Evolutionary conservation across 2,888 invertebrate genomes (phyloP).

Genomic region (Drosophila ezoana): DNA sequence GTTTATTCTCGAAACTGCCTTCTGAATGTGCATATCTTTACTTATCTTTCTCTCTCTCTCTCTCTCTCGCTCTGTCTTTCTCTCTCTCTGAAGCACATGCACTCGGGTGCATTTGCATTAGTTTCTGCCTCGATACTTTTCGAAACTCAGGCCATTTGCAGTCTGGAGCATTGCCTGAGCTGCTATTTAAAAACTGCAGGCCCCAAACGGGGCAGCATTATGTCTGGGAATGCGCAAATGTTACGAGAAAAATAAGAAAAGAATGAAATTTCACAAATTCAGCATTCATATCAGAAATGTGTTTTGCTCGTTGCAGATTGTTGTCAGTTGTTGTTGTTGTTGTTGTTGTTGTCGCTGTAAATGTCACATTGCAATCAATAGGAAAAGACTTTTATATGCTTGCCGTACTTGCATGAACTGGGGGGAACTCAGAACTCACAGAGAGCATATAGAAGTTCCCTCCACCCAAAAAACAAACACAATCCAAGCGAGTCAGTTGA

Average conservation of each 20-base stretch:
- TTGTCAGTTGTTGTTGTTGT: neutral
- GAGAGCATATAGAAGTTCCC: neutral
- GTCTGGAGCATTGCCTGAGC: no score
- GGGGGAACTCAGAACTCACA: slow-evolving; percentile 2
- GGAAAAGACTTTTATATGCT: slow-evolving; percentile 50
- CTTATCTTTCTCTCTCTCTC: no score
- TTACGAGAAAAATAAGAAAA: neutral
- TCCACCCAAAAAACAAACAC: no score
- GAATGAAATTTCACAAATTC: slow-evolving; percentile 21
- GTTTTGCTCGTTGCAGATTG: no score
- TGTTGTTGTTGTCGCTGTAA: slow-evolving; percentile 36
- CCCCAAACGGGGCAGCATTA: neutral
- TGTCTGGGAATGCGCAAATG: slow-evolving; percentile 33
- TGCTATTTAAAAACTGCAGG: no score
- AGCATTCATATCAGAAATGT: slow-evolving; percentile 24
- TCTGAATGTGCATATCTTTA: no score
- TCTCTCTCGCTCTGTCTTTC: no score
- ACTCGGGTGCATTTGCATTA: no score
- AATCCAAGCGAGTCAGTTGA: slow-evolving; percentile 15
- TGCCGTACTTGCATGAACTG: slow-evolving; percentile 18
- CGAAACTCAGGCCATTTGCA: no score
- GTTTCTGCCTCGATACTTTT: no score
- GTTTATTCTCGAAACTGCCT: no score
- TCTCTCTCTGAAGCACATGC: no score
- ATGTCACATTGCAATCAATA: slow-evolving; percentile 56